These are phyloP conservation scores for Gila orcuttii DNA, from an alignment of 2,113 vertebrate genomes.

Conservation along the genomic window DNA sequence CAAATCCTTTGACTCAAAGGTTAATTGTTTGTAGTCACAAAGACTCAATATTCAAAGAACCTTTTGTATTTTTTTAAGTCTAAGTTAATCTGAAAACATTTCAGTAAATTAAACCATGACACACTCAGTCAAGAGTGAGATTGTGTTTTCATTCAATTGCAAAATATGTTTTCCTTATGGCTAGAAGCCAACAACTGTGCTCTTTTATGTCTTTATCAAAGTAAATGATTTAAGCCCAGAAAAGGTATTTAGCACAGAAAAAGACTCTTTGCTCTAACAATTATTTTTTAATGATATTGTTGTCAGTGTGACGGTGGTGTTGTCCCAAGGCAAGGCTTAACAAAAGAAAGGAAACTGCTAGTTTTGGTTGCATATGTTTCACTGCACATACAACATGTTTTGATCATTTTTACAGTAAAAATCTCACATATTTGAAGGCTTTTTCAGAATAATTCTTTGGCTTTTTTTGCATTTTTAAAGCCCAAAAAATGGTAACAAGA, in stretches of 20 bases:
- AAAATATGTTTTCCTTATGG: slow-evolving; percentile 47
- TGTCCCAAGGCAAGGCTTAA: slow-evolving; percentile 26
- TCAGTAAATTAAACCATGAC: background rate
- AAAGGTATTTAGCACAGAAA: background rate
- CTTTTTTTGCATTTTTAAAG: background rate
- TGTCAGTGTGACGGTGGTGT: background rate
- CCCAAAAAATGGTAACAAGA: background rate
- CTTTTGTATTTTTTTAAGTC: background rate
- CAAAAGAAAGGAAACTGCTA: slow-evolving; percentile 6
- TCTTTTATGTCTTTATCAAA: slow-evolving; percentile 44
- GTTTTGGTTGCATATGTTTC: background rate
- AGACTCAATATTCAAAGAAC: background rate
- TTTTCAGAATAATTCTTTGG: background rate
- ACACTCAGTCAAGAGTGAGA: background rate
- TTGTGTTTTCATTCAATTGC: slow-evolving; percentile 39
- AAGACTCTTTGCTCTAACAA: slow-evolving; percentile 36
- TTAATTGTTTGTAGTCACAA: slow-evolving; percentile 18
- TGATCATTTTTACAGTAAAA: background rate
- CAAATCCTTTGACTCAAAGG: background rate
- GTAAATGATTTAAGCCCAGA: background rate
- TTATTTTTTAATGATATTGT: slow-evolving; percentile 31
- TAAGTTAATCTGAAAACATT: background rate
- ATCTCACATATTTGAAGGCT: background rate
- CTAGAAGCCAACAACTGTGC: slow-evolving; percentile 28
- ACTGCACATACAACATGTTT: background rate